These are phyloP conservation scores for Rhinoderma darwinii DNA, from an alignment of 2,113 vertebrate species.

Conservation along the genomic window DNA sequence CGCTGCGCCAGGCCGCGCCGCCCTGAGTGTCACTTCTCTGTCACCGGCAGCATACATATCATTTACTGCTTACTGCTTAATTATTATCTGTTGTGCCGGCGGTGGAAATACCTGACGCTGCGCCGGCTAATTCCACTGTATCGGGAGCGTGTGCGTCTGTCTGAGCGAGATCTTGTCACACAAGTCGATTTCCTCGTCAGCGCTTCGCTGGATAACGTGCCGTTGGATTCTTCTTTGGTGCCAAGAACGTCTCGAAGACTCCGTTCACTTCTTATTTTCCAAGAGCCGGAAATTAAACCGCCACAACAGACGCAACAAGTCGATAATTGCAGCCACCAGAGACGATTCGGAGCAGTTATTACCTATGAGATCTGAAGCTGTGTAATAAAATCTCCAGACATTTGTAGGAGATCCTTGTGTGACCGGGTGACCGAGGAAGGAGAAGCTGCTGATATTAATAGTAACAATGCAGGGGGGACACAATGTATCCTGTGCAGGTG, in stretches of 20 bases:
- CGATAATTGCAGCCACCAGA: background rate
- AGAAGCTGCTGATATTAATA: background rate
- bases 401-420: background rate
- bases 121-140: background rate
- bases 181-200: background rate
- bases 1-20: background rate
- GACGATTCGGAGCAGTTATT: background rate
- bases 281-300: background rate
- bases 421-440: background rate
- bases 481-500: background rate
- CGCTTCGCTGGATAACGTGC: background rate
- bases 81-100: conserved; percentile 7
- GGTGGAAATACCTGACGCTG: background rate
- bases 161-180: background rate
- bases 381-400: background rate
- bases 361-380: background rate
- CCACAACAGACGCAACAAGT: background rate
- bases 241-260: background rate
- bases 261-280: background rate
- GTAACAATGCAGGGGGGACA: background rate
- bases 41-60: conserved; percentile 9
- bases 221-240: background rate
- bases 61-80: conserved; percentile 42
- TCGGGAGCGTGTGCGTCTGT: background rate
- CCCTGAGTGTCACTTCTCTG: conserved; percentile 17